A percentile compares a stretch with the other conserved stretches of the same genome.
Conservation (phyloP, 2,113 vertebrate genomes). For the Pollachius pollachius region DNA sequence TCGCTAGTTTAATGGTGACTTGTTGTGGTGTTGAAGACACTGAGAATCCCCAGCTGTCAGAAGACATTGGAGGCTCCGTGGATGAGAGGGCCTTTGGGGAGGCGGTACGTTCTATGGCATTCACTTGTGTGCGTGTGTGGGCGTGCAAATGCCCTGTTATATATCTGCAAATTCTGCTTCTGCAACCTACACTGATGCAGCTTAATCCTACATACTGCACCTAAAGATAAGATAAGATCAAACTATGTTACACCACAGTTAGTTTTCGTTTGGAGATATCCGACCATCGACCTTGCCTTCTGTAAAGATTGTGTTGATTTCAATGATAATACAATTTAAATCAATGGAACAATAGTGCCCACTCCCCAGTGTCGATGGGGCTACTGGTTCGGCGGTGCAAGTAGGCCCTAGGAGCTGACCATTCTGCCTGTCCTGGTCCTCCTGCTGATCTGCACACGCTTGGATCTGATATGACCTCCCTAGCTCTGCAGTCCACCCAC, state of each 20-base stretch:
- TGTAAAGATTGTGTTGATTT: too few relatives aligned
- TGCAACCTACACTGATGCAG: too few relatives aligned
- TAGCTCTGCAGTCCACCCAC: conserved; percentile 24
- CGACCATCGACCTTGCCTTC: too few relatives aligned
- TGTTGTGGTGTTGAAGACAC: conserved; percentile 30
- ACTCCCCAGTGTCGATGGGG: neutral
- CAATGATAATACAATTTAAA: too few relatives aligned
- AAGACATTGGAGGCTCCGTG: neutral
- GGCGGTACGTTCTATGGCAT: too few relatives aligned
- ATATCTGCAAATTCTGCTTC: neutral
- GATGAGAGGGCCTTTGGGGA: too few relatives aligned
- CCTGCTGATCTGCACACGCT: conserved; percentile 23
- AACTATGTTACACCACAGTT: too few relatives aligned
- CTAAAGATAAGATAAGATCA: too few relatives aligned
- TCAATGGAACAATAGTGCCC: too few relatives aligned
- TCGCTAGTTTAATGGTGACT: neutral
- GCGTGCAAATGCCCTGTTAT: neutral
- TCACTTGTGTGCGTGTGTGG: neutral
- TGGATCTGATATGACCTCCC: conserved; percentile 50
- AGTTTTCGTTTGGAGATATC: too few relatives aligned
- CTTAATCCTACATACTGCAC: too few relatives aligned
- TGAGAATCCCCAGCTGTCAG: conserved; percentile 27
- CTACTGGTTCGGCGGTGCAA: too few relatives aligned
- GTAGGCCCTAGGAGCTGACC: neutral
- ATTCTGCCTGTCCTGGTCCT: conserved; percentile 9